These are phyloP conservation scores for Drosophila trapezifrons DNA, from an alignment of 1,140 invertebrate genomes.

Conservation along the genomic window DNA sequence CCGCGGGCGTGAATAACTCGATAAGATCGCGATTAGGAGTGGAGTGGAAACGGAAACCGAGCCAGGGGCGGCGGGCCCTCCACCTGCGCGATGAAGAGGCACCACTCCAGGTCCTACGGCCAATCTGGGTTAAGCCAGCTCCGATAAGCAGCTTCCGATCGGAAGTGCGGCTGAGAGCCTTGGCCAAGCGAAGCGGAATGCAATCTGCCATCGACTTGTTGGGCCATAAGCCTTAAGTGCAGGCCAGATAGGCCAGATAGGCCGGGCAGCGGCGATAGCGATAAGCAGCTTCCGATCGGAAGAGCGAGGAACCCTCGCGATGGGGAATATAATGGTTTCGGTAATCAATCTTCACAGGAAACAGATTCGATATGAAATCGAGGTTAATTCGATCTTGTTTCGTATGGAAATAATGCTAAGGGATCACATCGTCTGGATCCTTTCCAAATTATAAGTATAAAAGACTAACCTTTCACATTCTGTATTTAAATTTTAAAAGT, in stretches of 20 bases:
- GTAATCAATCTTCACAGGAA: neutral
- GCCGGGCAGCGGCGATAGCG: neutral
- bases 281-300: conserved; percentile 5
- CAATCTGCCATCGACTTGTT: too few species aligned
- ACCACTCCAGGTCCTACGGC: neutral
- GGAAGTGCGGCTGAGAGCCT: conserved; percentile 7
- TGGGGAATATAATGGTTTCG: too few species aligned
- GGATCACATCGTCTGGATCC: too few species aligned
- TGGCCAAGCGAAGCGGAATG: neutral
- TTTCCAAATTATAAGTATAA: too few species aligned
- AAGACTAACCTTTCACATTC: too few species aligned
- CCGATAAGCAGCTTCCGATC: conserved; percentile 24
- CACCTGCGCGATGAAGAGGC: neutral
- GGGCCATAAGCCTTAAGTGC: neutral
- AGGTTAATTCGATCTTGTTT: neutral
- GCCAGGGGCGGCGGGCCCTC: neutral
- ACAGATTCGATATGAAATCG: too few species aligned
- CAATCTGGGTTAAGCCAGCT: conserved; percentile 1
- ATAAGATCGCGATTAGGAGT: conserved; percentile 49
- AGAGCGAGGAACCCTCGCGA: too few species aligned
- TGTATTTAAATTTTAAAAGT: too few species aligned
- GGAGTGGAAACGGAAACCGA: conserved; percentile 53
- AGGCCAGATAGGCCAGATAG: too few species aligned
- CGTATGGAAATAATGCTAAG: too few species aligned
- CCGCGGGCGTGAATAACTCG: conserved; percentile 41